These are phyloP conservation scores for Electrona antarctica DNA, from an alignment of 2,113 vertebrate genomes.

Conservation along the genomic window DNA sequence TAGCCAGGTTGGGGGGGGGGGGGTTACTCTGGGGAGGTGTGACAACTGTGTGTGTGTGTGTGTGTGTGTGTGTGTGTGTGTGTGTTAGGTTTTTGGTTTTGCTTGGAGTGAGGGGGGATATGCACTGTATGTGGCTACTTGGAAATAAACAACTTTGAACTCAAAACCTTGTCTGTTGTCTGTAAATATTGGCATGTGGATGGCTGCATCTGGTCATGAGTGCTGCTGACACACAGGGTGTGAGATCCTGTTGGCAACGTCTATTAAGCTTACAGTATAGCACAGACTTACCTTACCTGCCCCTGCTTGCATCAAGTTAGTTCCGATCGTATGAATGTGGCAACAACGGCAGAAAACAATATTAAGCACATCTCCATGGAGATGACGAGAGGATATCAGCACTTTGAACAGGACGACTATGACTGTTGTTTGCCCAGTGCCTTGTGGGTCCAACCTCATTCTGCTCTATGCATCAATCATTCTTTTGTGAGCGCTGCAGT, in stretches of 20 bases:
- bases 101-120: too few species aligned
- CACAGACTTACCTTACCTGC: constrained; percentile 30
- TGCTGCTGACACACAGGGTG: background rate
- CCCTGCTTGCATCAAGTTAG: constrained; percentile 50
- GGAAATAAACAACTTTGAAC: too few species aligned
- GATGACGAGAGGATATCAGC: background rate
- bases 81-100: too few species aligned
- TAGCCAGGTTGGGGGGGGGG: too few species aligned
- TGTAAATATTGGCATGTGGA: constrained; percentile 37
- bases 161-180: too few species aligned
- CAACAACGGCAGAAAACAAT: background rate
- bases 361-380: constrained; percentile 21
- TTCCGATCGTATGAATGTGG: constrained; percentile 27
- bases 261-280: constrained; percentile 4
- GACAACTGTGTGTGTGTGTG: too few species aligned
- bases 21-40: too few species aligned
- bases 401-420: background rate
- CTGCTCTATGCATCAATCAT: constrained; percentile 6
- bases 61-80: too few species aligned
- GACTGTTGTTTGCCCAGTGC: background rate
- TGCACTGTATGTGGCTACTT: too few species aligned
- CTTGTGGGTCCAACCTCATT: constrained; percentile 26
- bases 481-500: background rate
- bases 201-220: background rate
- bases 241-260: constrained; percentile 5